These are phyloP conservation scores for Pilophorus perplexus DNA, from an alignment of 2,888 invertebrate genomes.

Conservation along the genomic window DNA sequence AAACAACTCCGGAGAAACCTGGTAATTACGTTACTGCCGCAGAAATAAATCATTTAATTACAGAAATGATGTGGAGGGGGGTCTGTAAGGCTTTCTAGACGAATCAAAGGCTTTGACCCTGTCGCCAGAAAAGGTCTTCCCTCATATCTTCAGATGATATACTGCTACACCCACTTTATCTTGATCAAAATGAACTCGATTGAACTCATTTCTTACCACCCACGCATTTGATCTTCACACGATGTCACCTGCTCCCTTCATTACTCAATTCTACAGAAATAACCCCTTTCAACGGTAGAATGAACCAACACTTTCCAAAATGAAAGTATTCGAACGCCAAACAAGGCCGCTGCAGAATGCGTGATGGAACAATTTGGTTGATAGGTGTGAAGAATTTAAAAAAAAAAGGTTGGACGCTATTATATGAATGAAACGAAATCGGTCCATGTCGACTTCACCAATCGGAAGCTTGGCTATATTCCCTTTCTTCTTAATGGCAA, in stretches of 20 bases:
- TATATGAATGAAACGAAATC: too few species aligned
- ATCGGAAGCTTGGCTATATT: too few species aligned
- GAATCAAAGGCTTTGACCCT: conserved; percentile 4
- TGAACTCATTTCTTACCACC: neutral
- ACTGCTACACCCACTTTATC: neutral
- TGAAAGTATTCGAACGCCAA: neutral
- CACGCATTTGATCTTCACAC: too few species aligned
- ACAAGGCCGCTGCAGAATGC: too few species aligned
- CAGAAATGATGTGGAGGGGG: conserved; percentile 24
- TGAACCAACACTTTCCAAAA: neutral
- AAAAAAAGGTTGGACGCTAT: too few species aligned
- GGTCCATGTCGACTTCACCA: too few species aligned
- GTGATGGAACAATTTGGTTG: too few species aligned
- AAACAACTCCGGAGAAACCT: conserved; percentile 14
- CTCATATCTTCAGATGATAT: neutral
- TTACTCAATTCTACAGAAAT: too few species aligned
- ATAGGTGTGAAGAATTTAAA: too few species aligned
- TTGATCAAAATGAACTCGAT: neutral
- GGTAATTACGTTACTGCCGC: conserved; percentile 41
- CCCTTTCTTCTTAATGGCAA: too few species aligned
- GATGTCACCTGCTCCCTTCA: neutral
- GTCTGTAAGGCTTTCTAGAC: neutral
- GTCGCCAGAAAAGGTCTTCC: neutral
- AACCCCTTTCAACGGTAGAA: neutral
- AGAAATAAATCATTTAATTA: conserved; percentile 42